Evolutionary conservation across 1,140 invertebrate genomes (phyloP), one percentile per base, ranked within the genome.

Genomic region (Aphis gossypii): DNA sequence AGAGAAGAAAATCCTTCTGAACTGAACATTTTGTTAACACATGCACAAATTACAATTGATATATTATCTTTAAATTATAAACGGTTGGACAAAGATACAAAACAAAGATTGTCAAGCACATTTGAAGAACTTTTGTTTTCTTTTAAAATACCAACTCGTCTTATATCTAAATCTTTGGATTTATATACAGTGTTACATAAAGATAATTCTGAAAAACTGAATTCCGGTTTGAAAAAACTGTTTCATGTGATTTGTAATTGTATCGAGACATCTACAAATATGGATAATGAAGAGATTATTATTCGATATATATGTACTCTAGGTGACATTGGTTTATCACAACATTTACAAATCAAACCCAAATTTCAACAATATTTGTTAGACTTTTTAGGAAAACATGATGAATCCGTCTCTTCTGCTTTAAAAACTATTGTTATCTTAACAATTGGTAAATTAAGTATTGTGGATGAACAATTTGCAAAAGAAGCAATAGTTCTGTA

Each of bases 231-330:
- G 25, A 93, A 44, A 41, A 83, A 54, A 51, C 41, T 93, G 35
- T 93, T 93, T 54, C 4, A 86, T 44, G 86, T 3, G 2, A 84
- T 93, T 86, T 93, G 92, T 84, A 54, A 84, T 30, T 93, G 2
- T 84, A 41, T 93, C 3, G 92, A 93, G 56, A 76, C 92, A 20
- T 93, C 92, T 38, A 56, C 48, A 44, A 48, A 56, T 86, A 41
- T 93, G 30, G 51, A 93, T 46, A 93, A 86, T 93, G 92, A 93
- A 93, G 92, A 93, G n/a, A 84, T 93, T 41, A 25, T 93, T 14
- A 93, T 84, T 38, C 76, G 92, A 84, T 30, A 93, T 56, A 93
- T 93, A 54, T 56, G 20, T 44, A 86, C 35, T 7, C 25, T 93
- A 23, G 92, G 92, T 54, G 92, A 93, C 20, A 93, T 93, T 23